Base-by-base conservation (phyloP, 1,140 invertebrate species). In the Samia ricini region DNA sequence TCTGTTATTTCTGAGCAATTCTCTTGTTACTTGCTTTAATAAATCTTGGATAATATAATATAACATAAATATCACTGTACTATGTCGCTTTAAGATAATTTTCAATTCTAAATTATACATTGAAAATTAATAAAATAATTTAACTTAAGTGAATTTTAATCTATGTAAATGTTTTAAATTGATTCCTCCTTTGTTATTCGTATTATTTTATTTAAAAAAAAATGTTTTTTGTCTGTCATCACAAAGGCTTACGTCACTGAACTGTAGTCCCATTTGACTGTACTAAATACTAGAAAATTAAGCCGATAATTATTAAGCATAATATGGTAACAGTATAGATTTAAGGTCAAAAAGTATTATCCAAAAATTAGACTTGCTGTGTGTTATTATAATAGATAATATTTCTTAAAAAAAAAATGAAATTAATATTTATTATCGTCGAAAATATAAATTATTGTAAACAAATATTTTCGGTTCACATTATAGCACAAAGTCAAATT, bases 271-370 rank as follows among this genome's bases (percentile, higher is more conserved):
- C 15, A 74, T 71, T 86, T 75, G 76, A 77, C 77, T 80, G 73
- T 69, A 80, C 81, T n/a, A n/a, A n/a, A n/a, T n/a, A 81, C 77
- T 86, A 85, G 77, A 61, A 60, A 75, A 72, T n/a, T 87, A 85
- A 75, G 66, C 79, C 71, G 81, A 85, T 86, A 81, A 87, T 86
- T 88, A 83, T 75, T 80, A 86, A 86, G 81, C 68, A 76, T 87
- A 84, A n/a, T n/a, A n/a, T n/a, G n/a, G n/a, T 78, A 77, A 59
- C 73, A 75, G 77, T 69, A 75, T 89, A 89, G 83, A 26, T 79
- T 42, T 89, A 86, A 88, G 85, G 76, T 83, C 78, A 85, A 85
- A 80, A 89, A 88, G 86, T 89, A 89, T 89, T 89, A 88, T 80
- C 83, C 85, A 88, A 83, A n/a, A 83, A 79, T 83, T 87, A 89